phyloP scores from a whole-genome alignment of 2,888 invertebrate species.

The Oconnorella tubifera region DNA sequence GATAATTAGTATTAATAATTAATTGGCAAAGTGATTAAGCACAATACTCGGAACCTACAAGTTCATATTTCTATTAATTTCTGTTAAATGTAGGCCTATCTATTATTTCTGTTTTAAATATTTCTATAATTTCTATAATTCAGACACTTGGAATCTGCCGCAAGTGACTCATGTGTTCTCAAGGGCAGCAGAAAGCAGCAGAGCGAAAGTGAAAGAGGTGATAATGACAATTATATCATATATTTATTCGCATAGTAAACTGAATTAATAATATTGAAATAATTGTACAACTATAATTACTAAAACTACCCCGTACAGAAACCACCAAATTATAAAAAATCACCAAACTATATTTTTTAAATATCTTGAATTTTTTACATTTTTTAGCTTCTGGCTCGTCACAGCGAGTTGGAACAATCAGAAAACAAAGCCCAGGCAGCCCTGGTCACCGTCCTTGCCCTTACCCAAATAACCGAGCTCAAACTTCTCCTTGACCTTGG shows the following conservation, averaged over 20 bases:
- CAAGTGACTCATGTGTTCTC: slow-evolving; percentile 35
- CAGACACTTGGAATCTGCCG: slow-evolving; percentile 35
- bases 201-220: slow-evolving; percentile 37
- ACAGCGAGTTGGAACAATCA: slow-evolving; percentile 36
- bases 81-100: too few relatives aligned
- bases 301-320: too few relatives aligned
- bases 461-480: slow-evolving; percentile 37
- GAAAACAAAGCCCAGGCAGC: slow-evolving; percentile 37
- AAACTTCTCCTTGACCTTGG: slow-evolving; percentile 37
- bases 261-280: too few relatives aligned
- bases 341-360: not conserved
- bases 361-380: not conserved
- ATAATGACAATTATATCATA: too few relatives aligned
- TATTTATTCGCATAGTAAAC: too few relatives aligned
- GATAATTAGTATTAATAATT: too few relatives aligned
- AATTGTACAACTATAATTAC: too few relatives aligned
- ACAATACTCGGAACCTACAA: too few relatives aligned
- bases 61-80: too few relatives aligned
- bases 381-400: slow-evolving; percentile 32
- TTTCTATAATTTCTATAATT: too few relatives aligned
- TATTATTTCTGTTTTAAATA: too few relatives aligned
- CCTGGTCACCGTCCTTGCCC: slow-evolving; percentile 34
- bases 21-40: too few relatives aligned
- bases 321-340: not conserved
- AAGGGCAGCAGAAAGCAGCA: slow-evolving; percentile 35